Evolutionary conservation across 35 echinoderm and acorn worm species (phyloP), one percentile per base, ranked within the genome.

Genomic region (Holothuria glaberrima): DNA sequence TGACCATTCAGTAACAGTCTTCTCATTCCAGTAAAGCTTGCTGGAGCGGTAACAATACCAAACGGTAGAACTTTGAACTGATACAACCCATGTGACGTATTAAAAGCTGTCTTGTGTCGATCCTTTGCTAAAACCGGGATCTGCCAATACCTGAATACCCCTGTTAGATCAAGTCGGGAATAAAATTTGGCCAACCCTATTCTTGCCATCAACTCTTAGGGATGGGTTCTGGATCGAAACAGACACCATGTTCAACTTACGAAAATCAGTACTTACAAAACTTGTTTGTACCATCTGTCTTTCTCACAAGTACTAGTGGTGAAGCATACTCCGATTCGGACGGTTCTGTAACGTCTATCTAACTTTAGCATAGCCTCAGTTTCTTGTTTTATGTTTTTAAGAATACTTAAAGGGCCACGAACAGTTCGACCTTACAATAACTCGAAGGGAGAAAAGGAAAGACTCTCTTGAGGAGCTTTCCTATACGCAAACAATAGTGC

Each of bases 71-170:
- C n/a, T n/a, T n/a, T n/a, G n/a, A n/a, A n/a, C n/a, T n/a, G n/a
- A n/a, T n/a, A n/a, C n/a, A n/a, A 74, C 24, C 92, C 92, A 27
- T 90, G 26, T 12, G 73, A 64, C 33, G 87, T 90, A 50, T 86
- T 30, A 46, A 94, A 86, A 14, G 92, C 87, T 9, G 88, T 90
- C 59, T 83, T 71, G 1, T 56, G 27, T 74, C 78, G 65, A 30
- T 48, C 58, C 2, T 61, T 52, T 28, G 36, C 48, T 26, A 22
- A 21, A 12, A 94, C 59, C 5, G 88, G 92, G 58, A 93, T 90
- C 35, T 93, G 92, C 71, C 91, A 88, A 58, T 92, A 91, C 26
- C 90, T n/a, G n/a, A n/a, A n/a, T n/a, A n/a, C 90, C 54, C 86
- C 86, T 12, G 79, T 59, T n/a, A 92, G 71, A 35, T 92, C 91